phyloP scores from a whole-genome alignment of 2,113 vertebrate genomes.

The Sylvia atricapilla region DNA sequence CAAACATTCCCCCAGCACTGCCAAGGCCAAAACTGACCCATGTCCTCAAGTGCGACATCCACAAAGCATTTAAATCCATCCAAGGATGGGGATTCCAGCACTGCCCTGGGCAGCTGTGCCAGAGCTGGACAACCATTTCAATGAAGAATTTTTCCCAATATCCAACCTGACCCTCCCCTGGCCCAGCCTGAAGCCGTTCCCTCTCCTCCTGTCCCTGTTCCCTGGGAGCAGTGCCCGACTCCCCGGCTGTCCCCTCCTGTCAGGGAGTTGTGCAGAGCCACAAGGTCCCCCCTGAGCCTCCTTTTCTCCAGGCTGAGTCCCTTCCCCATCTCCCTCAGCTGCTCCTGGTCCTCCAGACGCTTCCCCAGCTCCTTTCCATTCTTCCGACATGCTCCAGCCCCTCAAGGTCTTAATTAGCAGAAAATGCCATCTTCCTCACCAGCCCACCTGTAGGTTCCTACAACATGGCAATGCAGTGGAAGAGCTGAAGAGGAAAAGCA shows the following conservation, averaged over 20 bases:
- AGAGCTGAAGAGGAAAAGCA: fast-evolving
- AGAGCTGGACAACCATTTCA: fast-evolving
- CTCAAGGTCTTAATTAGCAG: background rate
- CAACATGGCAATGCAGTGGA: background rate
- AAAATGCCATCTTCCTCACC: background rate
- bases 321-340: background rate
- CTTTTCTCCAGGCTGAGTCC: background rate
- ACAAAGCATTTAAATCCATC: fast-evolving
- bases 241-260: background rate
- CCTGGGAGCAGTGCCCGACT: background rate
- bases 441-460: background rate
- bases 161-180: fast-evolving
- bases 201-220: background rate
- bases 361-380: fast-evolving
- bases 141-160: too few relatives aligned
- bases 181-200: fast-evolving
- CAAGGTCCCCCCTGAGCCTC: background rate
- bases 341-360: fast-evolving
- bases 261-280: background rate
- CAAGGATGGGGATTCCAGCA: fast-evolving
- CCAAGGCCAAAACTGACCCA: background rate
- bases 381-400: fast-evolving
- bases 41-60: background rate
- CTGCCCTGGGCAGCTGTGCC: background rate
- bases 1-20: background rate